Conservation (phyloP, 2,797 vertebrate species). For the Helicolenus hilgendorfi region DNA sequence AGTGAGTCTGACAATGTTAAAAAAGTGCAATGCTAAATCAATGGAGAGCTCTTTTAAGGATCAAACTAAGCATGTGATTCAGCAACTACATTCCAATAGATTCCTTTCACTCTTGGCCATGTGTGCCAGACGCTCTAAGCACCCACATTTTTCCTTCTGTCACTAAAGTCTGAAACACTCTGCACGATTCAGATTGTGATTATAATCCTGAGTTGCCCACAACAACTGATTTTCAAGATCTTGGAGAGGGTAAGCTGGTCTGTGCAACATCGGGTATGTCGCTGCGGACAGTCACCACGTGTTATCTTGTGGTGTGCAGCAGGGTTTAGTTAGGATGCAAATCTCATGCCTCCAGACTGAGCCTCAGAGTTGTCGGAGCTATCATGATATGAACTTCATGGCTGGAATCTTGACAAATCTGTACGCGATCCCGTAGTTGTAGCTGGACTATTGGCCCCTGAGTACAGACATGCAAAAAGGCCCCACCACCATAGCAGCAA, state of each 20-base stretch:
- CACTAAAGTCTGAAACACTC: neutral
- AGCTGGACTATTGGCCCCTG: neutral
- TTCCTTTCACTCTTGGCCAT: neutral
- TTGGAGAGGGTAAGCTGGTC: neutral
- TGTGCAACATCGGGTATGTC: neutral
- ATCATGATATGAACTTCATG: slow-evolving; percentile 5
- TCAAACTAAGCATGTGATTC: neutral
- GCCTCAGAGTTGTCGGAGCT: neutral
- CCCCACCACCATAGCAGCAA: too few relatives aligned
- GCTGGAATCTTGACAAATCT: neutral
- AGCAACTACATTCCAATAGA: neutral
- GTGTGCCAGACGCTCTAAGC: neutral
- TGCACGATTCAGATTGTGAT: neutral
- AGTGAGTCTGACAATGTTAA: neutral
- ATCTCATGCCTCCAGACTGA: slow-evolving; percentile 23
- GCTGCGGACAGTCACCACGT: slow-evolving; percentile 2
- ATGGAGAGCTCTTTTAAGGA: neutral
- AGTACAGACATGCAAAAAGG: too few relatives aligned
- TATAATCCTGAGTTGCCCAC: neutral
- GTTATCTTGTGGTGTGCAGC: slow-evolving; percentile 36
- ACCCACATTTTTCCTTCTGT: neutral
- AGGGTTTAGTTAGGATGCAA: slow-evolving; percentile 29
- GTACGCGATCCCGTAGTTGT: neutral
- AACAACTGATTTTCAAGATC: slow-evolving; percentile 9
- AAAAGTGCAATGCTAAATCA: neutral